phyloP scores from a whole-genome alignment of 2,888 invertebrate species.

The Rhagophthalmus giganteus region DNA sequence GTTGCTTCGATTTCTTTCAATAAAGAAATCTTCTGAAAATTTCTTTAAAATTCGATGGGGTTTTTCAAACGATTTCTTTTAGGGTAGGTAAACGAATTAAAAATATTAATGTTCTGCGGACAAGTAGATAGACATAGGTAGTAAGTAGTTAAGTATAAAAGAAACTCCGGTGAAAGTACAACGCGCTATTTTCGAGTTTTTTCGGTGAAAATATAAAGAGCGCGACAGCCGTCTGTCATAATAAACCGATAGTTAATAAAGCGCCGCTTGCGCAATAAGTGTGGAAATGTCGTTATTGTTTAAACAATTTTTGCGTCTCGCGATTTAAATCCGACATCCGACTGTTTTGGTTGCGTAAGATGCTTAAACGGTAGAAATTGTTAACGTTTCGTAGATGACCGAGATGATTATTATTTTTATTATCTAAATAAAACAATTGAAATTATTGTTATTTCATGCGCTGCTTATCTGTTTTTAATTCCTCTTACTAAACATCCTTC shows the following conservation, averaged over 20 bases:
- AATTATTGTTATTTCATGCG: constrained; percentile 18
- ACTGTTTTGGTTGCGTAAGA: constrained; percentile 7
- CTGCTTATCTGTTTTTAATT: constrained; percentile 26
- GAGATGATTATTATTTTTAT: constrained; percentile 21
- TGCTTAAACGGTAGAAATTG: constrained; percentile 21
- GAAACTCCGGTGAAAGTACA: not conserved
- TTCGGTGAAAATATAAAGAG: not conserved
- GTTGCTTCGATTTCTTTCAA: too few relatives aligned
- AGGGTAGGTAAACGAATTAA: too few relatives aligned
- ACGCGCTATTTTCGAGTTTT: not conserved
- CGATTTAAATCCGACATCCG: constrained; percentile 12
- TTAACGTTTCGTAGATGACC: constrained; percentile 18
- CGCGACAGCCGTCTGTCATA: not conserved
- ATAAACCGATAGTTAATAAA: not conserved
- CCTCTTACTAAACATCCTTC: constrained; percentile 23
- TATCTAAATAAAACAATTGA: constrained; percentile 24
- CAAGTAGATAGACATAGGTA: too few relatives aligned
- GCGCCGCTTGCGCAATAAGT: not conserved
- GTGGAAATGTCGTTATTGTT: constrained; percentile 5
- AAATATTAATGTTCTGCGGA: too few relatives aligned
- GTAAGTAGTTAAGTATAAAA: too few relatives aligned
- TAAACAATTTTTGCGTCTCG: constrained; percentile 12
- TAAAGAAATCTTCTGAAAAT: too few relatives aligned
- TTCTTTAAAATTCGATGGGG: too few relatives aligned
- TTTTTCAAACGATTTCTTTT: too few relatives aligned